Conservation (phyloP, 2,888 invertebrate species). For the Scotopteryx bipunctaria region DNA sequence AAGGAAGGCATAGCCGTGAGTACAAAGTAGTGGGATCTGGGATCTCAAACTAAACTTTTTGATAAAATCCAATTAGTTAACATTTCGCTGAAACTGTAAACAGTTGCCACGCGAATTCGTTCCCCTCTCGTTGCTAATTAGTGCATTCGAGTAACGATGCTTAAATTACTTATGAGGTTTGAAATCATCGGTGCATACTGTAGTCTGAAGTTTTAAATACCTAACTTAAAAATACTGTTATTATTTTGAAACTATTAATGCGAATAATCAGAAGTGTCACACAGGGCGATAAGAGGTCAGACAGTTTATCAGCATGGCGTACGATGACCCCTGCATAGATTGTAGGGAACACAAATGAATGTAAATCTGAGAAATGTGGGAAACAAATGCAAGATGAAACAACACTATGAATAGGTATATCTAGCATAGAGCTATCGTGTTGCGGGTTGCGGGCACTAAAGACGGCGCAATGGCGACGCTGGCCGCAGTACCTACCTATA, state of each 20-base stretch:
- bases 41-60: slow-evolving; percentile 14
- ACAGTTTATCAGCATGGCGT: slow-evolving; percentile 26
- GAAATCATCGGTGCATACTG: slow-evolving; percentile 46
- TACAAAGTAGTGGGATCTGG: too few relatives aligned
- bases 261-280: slow-evolving; percentile 39
- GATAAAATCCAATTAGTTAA: slow-evolving; percentile 48
- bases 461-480: slow-evolving; percentile 38
- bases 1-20: too few relatives aligned
- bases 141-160: slow-evolving; percentile 52
- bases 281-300: slow-evolving; percentile 57
- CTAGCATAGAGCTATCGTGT: slow-evolving; percentile 42
- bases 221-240: slow-evolving; percentile 25
- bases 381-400: slow-evolving; percentile 8
- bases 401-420: too few relatives aligned
- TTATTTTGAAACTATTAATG: slow-evolving; percentile 32
- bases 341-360: slow-evolving; percentile 1
- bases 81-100: slow-evolving; percentile 54
- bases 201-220: slow-evolving; percentile 22
- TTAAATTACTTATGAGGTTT: slow-evolving; percentile 45
- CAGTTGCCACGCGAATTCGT: slow-evolving; percentile 47
- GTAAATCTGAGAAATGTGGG: slow-evolving; percentile 16
- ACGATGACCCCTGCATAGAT: slow-evolving; percentile 25
- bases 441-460: slow-evolving; percentile 49
- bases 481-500: slow-evolving; percentile 42
- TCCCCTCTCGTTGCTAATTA: slow-evolving; percentile 54